Evolutionary conservation across 2,888 invertebrate species (phyloP), one percentile per base, ranked within the genome.

Genomic region (Erynnis tages): DNA sequence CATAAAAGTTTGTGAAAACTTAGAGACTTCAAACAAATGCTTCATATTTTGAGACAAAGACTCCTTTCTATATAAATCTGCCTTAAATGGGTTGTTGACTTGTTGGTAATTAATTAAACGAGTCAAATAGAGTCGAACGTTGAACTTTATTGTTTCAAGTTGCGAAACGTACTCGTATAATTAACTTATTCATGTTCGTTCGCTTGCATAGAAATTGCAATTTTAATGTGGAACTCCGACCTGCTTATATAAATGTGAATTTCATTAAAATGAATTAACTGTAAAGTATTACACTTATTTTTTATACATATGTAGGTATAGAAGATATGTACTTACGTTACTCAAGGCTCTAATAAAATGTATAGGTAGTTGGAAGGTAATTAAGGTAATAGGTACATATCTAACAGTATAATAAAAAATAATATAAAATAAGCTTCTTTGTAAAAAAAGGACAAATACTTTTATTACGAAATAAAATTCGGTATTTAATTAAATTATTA

Each of bases 71-170:
- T 23, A 54, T 29, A 43, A 48, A 56, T 23, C 53, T 52, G 41
- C 40, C 56, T 17, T 25, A 27, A 55, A 56, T 55, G 41, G 56
- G 56, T 41, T 34, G 54, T 37, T 53, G 54, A 46, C 50, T 41
- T 11, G 29, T 32, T 49, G 41, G 44, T 45, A 45, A 25, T 45
- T 48, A n/a, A n/a, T n/a, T n/a, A n/a, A n/a, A n/a, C 62, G 50
- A 60, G 54, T 61, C 61, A 67, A 65, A 66, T 65, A 66, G 66
- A 59, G 58, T 64, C 71, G 80, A 66, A 58, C 82, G 59, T 71
- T 83, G 82, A 84, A 79, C 85, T 62, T 57, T 56, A 87, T 87
- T 86, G 87, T 85, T 74, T 64, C 58, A 54, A 54, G 62, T 85
- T 85, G 87, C 87, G 70, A 87, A 87, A 85, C 75, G 65, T n/a